Base-by-base conservation (phyloP, 1,140 invertebrate species). In the Orius laevigatus region DNA sequence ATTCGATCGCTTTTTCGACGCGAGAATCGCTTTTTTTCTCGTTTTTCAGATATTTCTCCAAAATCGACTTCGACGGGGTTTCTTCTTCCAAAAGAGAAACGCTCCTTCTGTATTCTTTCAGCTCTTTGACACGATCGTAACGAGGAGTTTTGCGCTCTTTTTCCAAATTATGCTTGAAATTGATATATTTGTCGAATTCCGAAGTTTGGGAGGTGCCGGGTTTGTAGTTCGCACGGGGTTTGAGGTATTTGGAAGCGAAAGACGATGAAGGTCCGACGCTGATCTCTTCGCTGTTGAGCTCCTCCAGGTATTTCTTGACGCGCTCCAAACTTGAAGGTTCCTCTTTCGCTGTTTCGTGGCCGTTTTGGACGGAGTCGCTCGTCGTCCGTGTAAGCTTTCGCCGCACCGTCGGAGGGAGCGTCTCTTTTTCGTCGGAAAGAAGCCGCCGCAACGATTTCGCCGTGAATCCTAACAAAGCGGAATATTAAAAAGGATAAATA, bases 1-100 rank as follows among this genome's bases (percentile, higher is more conserved):
- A 48, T 9, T 49, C 45, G 14, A 52, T 52, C n/a, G 51, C 40
- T 40, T 48, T 52, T n/a, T 52, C 45, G 2, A 52, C 41, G 14
- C 51, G 32, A 16, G 43, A 46, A 19, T 42, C 44, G 31, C 31
- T 46, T 47, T 33, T 47, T 33, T 35, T 48, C 25, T 45, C 20
- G n/a, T 49, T 52, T 25, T 9, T 31, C 25, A 42, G 12, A 32
- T 45, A 45, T 20, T 52, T 52, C 36, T 48, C 51, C 11, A 34
- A 11, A 16, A 47, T 31, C 8, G 43, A 38, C 11, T 38, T 38
- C 36, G 36, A 16, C 3, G 36, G 36, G 3, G n/a, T 38, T 38
- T 38, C 36, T 38, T 38, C n/a, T 4, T 38, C 36, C 3, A 19
- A 10, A 11, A n/a, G 31, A 4, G 46, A 39, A 9, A 39, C 46